phyloP scores from a whole-genome alignment of 2,797 vertebrate genomes.

The Artibeus jamaicensis region DNA sequence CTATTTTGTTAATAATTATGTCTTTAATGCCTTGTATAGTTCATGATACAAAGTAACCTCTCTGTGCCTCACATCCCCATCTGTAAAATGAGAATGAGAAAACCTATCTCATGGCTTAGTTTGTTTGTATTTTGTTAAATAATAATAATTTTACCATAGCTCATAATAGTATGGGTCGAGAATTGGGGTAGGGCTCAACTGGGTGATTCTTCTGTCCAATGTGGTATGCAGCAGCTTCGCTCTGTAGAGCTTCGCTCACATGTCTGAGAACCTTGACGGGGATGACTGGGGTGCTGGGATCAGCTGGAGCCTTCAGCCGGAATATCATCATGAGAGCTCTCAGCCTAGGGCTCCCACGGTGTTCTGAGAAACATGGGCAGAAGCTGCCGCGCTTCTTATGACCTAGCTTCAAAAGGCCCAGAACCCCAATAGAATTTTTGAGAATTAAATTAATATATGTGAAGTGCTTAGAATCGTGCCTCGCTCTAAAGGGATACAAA shows the following conservation, averaged over 20 bases:
- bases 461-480: neutral
- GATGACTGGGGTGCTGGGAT: neutral
- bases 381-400: neutral
- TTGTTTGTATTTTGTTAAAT: neutral
- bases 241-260: neutral
- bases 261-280: neutral
- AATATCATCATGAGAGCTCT: neutral
- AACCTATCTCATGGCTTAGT: neutral
- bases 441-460: neutral
- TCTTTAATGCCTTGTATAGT: neutral
- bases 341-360: neutral
- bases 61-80: neutral
- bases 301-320: neutral
- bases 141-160: neutral
- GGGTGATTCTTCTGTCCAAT: neutral
- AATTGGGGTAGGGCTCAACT: neutral
- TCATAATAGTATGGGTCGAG: constrained; percentile 5
- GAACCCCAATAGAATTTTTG: neutral
- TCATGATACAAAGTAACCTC: neutral
- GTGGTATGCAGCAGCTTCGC: neutral
- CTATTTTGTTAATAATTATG: neutral
- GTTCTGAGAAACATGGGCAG: neutral
- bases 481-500: neutral
- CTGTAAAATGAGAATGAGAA: constrained; percentile 24
- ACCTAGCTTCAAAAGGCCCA: neutral